Base-by-base conservation (phyloP, 2,797 vertebrate genomes). In the Macropus fuliginosus region DNA sequence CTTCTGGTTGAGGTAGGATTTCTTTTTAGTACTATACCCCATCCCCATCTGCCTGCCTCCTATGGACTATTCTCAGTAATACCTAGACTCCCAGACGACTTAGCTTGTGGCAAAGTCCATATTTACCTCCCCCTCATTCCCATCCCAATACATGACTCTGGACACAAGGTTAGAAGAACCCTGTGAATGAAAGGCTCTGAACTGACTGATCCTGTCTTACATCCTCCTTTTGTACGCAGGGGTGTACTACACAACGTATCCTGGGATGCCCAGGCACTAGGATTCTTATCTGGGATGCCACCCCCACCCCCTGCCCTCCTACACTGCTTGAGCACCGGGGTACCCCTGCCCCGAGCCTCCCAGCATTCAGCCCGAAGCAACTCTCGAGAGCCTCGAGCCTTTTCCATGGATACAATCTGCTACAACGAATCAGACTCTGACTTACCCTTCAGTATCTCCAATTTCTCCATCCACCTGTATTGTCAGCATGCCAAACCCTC, bases 391-490 rank as follows among this genome's bases (percentile, higher is more conserved):
- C 94, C 11, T 28, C 96, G 95, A 52, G 97, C 96, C 90, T 93
- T 97, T 96, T 96, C 99, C 96, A 98, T 99, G 98, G 99, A 99
- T 97, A 99, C 99, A 29, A 99, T 99, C 4, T 99, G 99, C 92
- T 99, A 99, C 90, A 98, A 99, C 52, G 92, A 92, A 54, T 98
- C 99, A 40, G 98, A 99, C 94, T 99, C 99, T 0, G 99, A 98
- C 50, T 97, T 99, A 90, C 99, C 99, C 46, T 96, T 97, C 0
- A 99, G 99, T 0, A 98, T 99, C 96, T 99, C 99, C 95, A 99
- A 99, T 99, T 99, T 99, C 98, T 99, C 99, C 0, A 98, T 99
- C 87, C 99, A 99, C 96, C 98, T 99, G 95, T 99, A 99, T 97
- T 99, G 99, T 98, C 99, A 99, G 97, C 98, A 99, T 40, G 98